phyloP scores from a whole-genome alignment of 2,888 invertebrate genomes.

The Helobdella robusta region DNA sequence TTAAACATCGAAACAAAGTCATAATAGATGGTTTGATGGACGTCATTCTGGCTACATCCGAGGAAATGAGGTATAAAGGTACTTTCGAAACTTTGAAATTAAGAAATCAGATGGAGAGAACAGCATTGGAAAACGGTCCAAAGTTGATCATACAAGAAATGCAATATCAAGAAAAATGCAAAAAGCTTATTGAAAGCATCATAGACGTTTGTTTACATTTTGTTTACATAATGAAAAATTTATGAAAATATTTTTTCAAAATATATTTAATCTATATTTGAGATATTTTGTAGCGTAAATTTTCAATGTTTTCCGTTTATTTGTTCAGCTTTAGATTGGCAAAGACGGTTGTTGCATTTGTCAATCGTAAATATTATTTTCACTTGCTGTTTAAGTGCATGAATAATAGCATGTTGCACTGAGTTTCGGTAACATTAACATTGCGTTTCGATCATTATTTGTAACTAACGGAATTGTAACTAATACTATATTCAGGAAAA shows the following conservation, averaged over 20 bases:
- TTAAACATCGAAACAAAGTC: not conserved
- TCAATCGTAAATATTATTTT: no score
- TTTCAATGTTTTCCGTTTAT: no score
- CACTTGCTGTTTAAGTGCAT: no score
- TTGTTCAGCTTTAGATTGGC: no score
- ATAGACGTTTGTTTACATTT: not conserved
- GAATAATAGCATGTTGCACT: no score
- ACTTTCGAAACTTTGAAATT: conserved; percentile 17
- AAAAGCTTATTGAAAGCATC: conserved; percentile 7
- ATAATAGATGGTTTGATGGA: conserved; percentile 2
- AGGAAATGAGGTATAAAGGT: conserved; percentile 6
- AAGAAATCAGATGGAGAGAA: not conserved
- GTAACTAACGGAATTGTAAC: not conserved
- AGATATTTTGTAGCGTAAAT: no score
- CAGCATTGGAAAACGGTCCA: conserved; percentile 4
- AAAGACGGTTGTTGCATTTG: not conserved
- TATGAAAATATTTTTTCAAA: not conserved
- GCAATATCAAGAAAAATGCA: conserved; percentile 14
- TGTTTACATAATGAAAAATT: not conserved
- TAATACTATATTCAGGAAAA: conserved; percentile 19
- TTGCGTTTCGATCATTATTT: not conserved
- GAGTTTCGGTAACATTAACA: no score
- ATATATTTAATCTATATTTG: no score
- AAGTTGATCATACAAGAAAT: conserved; percentile 8
- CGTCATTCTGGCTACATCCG: not conserved